Evolutionary conservation across 2,797 vertebrate species (phyloP).

Genomic region (Eidolon dupreanum): DNA sequence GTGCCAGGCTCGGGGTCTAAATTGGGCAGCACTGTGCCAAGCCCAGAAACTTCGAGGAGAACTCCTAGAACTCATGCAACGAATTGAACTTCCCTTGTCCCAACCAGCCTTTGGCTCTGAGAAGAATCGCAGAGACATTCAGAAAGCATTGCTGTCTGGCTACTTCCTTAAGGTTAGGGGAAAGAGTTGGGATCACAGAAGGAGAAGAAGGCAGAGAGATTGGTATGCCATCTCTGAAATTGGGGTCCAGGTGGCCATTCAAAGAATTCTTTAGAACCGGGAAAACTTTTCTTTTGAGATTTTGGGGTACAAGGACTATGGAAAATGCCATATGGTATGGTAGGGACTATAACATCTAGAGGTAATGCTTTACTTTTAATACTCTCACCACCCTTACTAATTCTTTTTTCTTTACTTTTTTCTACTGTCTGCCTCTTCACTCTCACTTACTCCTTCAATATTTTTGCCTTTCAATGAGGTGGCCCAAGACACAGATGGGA

Average conservation of each 20-base stretch:
- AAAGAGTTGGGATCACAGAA: neutral
- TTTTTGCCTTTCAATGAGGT: conserved; percentile 86
- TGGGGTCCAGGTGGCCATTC: neutral
- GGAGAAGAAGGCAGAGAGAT: neutral
- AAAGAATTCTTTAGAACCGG: neutral
- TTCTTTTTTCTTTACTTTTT: conserved; percentile 20
- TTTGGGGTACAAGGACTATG: neutral
- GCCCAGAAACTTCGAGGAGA: conserved; percentile 91
- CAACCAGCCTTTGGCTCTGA: conserved; percentile 93
- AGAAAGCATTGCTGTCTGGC: conserved; percentile 94
- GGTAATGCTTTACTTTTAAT: neutral
- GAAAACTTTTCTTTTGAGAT: neutral
- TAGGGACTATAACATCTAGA: neutral
- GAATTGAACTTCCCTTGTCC: conserved; percentile 95
- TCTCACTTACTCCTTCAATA: neutral
- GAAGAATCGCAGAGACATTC: conserved; percentile 93
- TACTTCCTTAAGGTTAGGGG: conserved; percentile 94
- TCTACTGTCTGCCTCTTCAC: neutral
- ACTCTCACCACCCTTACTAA: neutral
- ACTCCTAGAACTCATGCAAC: conserved; percentile 94
- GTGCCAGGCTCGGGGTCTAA: conserved; percentile 92
- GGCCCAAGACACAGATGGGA: conserved; percentile 95
- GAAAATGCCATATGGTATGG: neutral
- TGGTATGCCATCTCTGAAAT: neutral
- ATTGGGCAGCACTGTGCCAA: conserved; percentile 87